Conservation (phyloP, 2,113 vertebrate species). For the Nibea coibor region DNA sequence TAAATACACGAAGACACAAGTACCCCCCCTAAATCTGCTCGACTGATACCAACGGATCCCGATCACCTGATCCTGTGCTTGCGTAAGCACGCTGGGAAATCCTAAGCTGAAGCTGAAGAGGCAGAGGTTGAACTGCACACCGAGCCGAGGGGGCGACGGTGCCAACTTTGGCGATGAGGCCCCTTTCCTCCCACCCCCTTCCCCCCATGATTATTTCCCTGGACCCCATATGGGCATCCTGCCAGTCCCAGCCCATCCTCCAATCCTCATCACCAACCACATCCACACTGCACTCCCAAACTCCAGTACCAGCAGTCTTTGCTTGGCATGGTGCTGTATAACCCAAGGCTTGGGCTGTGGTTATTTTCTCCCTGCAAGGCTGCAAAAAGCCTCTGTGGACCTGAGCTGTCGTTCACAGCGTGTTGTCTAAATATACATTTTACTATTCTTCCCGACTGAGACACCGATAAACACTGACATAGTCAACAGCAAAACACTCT, state of each 20-base stretch:
- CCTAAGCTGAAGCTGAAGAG: conserved; percentile 47
- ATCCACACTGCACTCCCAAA: conserved; percentile 49
- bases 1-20: background rate
- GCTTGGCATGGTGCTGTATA: conserved; percentile 37
- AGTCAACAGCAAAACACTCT: background rate
- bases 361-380: conserved; percentile 17
- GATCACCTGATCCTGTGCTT: conserved; percentile 44
- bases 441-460: background rate
- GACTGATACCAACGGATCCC: background rate
- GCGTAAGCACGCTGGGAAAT: conserved; percentile 60
- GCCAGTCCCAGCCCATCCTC: conserved; percentile 78
- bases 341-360: conserved; percentile 5
- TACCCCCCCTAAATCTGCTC: background rate
- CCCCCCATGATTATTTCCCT: conserved; percentile 69
- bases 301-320: conserved; percentile 36
- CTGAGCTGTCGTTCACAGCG: conserved; percentile 18
- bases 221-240: conserved; percentile 72
- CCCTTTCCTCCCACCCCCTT: conserved; percentile 27
- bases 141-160: conserved; percentile 57
- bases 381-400: conserved; percentile 36
- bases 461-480: background rate
- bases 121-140: conserved; percentile 47
- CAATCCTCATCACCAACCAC: conserved; percentile 66
- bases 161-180: conserved; percentile 61
- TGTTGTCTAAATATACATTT: conserved; percentile 27